A percentile compares a stretch with the other conserved stretches of the same genome.
Conservation (phyloP, 2,797 vertebrate genomes). For the Sitta carolinensis region DNA sequence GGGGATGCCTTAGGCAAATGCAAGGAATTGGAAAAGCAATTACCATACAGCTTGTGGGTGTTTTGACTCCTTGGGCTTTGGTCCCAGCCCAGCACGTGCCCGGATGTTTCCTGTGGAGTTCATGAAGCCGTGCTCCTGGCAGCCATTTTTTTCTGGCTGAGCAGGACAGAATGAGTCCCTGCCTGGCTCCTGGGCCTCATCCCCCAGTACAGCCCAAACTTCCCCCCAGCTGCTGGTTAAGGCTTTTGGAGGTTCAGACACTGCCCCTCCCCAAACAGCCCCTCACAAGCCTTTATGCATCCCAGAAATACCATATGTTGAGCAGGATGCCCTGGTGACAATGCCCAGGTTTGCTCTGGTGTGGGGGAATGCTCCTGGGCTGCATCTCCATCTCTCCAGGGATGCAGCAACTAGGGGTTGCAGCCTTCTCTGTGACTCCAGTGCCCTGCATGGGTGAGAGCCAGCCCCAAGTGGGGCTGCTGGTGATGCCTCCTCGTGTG, state of each 20-base stretch:
- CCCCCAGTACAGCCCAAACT: not conserved
- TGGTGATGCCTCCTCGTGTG: not conserved
- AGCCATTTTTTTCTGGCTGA: not conserved
- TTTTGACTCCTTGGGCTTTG: not conserved
- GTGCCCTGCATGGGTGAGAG: not conserved
- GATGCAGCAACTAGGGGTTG: not conserved
- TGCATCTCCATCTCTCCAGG: not conserved
- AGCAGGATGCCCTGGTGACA: not conserved
- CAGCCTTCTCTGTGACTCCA: not conserved
- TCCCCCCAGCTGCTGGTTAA: not conserved
- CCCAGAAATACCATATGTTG: not conserved
- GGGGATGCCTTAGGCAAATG: not conserved
- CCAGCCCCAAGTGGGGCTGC: not conserved
- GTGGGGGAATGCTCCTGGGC: not conserved
- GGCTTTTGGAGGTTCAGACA: not conserved
- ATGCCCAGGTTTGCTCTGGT: accelerated
- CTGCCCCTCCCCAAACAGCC: not conserved
- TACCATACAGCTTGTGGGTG: accelerated
- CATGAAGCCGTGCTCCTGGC: accelerated
- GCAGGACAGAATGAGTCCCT: not conserved
- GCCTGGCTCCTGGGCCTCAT: not conserved
- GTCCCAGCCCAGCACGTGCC: accelerated
- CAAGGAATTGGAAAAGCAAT: not conserved
- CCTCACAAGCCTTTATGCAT: not conserved
- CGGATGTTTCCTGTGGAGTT: accelerated